Evolutionary conservation across 2,113 vertebrate species (phyloP).

Genomic region (Raphicerus campestris): DNA sequence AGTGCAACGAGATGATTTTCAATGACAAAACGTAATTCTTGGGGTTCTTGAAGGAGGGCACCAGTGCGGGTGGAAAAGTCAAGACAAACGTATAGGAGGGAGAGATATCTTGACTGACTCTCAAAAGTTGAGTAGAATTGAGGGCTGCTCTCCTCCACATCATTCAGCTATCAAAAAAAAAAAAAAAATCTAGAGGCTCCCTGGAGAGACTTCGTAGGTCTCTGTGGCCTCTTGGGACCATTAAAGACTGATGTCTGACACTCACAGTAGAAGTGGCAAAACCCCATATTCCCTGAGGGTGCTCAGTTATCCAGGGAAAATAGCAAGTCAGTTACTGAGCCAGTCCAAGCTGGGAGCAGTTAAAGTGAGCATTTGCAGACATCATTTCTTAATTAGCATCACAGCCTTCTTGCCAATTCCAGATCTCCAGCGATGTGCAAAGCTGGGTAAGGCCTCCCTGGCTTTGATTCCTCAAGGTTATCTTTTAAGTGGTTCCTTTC

Average conservation of each 20-base stretch:
- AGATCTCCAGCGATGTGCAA: not conserved
- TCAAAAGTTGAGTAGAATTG: not conserved
- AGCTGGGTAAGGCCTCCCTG: slow-evolving; percentile 32
- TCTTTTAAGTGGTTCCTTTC: slow-evolving; percentile 55
- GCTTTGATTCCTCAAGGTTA: slow-evolving; percentile 28
- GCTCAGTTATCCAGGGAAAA: not conserved
- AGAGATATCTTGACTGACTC: not conserved
- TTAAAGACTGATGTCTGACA: not conserved
- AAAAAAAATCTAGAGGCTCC: not conserved
- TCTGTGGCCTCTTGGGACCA: not conserved
- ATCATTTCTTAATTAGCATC: slow-evolving; percentile 11
- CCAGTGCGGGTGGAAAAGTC: not conserved
- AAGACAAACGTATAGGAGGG: not conserved
- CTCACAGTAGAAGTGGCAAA: not conserved
- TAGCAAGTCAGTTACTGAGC: not conserved
- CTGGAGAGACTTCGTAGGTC: not conserved
- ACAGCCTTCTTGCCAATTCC: not conserved
- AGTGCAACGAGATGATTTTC: not conserved
- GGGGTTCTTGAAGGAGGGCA: not conserved
- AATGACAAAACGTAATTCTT: not conserved
- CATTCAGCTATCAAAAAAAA: not conserved
- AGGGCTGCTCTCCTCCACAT: not conserved
- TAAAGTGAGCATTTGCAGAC: not conserved
- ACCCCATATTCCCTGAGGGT: not conserved
- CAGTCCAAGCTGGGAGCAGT: not conserved